A percentile compares a stretch with the other conserved stretches of the same genome.
Evolutionary conservation across 2,113 vertebrate species (phyloP).

Genomic region (Atlantisia rogersi): DNA sequence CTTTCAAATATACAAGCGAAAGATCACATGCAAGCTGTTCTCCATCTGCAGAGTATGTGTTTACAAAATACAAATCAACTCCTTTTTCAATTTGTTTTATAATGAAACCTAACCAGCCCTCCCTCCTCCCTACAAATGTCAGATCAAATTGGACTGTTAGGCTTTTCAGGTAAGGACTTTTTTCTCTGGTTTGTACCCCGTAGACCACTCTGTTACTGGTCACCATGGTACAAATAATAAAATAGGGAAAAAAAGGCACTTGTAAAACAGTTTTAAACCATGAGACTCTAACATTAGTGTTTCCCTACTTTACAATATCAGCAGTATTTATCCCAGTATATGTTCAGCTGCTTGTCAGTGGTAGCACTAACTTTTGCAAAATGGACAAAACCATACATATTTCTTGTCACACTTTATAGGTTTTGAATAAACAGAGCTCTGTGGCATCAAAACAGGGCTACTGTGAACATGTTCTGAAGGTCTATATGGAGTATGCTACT

Average conservation of each 20-base stretch:
- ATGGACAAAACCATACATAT: neutral
- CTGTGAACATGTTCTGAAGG: neutral
- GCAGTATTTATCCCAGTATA: neutral
- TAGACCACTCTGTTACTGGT: neutral
- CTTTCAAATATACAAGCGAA: neutral
- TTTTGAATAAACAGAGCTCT: neutral
- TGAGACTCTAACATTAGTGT: neutral
- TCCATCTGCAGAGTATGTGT: neutral
- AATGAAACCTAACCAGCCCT: neutral
- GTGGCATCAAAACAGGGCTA: neutral
- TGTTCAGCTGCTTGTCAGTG: neutral
- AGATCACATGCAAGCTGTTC: neutral
- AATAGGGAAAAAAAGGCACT: neutral
- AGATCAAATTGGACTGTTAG: accelerated
- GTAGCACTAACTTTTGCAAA: neutral
- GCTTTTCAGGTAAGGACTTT: neutral
- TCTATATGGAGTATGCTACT: neutral
- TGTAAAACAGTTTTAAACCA: neutral
- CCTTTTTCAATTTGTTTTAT: neutral
- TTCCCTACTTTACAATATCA: neutral
- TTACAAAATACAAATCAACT: neutral
- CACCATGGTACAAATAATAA: neutral
- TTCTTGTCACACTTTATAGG: neutral
- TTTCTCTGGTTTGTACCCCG: neutral
- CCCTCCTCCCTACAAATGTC: neutral